phyloP scores from a whole-genome alignment of 2,797 vertebrate genomes.

The Enteromius paludinosus region DNA sequence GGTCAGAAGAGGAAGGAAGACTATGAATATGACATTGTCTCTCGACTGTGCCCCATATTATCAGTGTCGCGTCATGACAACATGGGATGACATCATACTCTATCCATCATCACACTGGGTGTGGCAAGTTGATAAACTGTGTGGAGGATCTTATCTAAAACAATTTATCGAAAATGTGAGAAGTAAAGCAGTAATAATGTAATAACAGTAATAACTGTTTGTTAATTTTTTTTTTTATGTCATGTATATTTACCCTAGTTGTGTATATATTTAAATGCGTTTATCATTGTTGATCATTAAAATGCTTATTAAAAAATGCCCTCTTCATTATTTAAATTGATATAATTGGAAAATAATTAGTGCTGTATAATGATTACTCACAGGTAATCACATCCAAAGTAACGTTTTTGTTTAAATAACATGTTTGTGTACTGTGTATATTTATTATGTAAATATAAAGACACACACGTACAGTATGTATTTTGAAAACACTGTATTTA shows the following conservation, averaged over 20 bases:
- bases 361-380: too few species aligned
- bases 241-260: not conserved
- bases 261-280: too few species aligned
- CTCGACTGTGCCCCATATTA: conserved; percentile 61
- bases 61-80: not conserved
- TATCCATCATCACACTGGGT: conserved; percentile 31
- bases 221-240: not conserved
- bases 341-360: too few species aligned
- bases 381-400: too few species aligned
- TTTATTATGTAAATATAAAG: too few species aligned
- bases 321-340: too few species aligned
- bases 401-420: too few species aligned
- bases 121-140: not conserved
- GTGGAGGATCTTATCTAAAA: not conserved
- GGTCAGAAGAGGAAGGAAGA: conserved; percentile 44
- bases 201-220: not conserved
- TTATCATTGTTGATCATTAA: not conserved
- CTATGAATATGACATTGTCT: conserved; percentile 70
- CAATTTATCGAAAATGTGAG: not conserved
- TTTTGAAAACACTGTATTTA: too few species aligned
- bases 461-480: too few species aligned
- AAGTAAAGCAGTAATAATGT: not conserved
- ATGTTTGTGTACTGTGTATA: too few species aligned
- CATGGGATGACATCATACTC: conserved; percentile 63
- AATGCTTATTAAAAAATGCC: not conserved